Evolutionary conservation across 2,797 vertebrate genomes (phyloP), one percentile per base, ranked within the genome.

Genomic region (Danio tinwini): DNA sequence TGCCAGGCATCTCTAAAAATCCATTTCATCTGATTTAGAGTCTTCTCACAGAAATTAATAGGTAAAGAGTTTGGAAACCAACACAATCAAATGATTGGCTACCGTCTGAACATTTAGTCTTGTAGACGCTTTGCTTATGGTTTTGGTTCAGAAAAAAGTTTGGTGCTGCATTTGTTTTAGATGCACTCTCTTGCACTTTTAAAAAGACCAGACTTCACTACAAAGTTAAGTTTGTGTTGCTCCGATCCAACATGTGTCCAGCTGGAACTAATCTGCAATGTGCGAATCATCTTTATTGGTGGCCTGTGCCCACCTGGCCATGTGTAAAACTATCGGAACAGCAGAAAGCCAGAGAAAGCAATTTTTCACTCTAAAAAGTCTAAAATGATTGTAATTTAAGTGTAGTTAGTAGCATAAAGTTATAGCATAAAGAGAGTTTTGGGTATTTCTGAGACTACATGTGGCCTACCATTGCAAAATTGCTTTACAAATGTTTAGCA

Each of bases 221-320:
- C 29, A 39, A 1, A n/a, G 56, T 49, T 74, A 45, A n/a, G 17
- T 62, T 70, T 21, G 45, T 37, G 42, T 45, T 77, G 17, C 76
- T 69, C 42, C 37, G 44, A 29, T 21, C 29, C 76, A 40, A 21
- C 9, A 47, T 71, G 45, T 63, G 19, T 79, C 49, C 76, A 78
- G 65, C 55, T 80, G 59, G 77, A 80, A 80, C 59, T 65, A 80
- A 73, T 80, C 50, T 37, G 77, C 49, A 64, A 29, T 73, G 68
- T 72, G 61, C 64, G 50, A 64, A 39, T 63, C 59, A 55, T 65
- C 40, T 55, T 80, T 80, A 80, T 65, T 72, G 77, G 80, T 2
- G 3, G 50, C 56, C 59, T 64, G 59, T 64, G 59, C 50, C 77
- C 77, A 80, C 40, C 68, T 73, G 50, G 56, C 67, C 67, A 70